Percentiles rank a stretch among this genome's conserved stretches.
These are phyloP conservation scores for Caenorhabditis drosophilae DNA, from an alignment of 2,888 invertebrate species.

Conservation along the genomic window DNA sequence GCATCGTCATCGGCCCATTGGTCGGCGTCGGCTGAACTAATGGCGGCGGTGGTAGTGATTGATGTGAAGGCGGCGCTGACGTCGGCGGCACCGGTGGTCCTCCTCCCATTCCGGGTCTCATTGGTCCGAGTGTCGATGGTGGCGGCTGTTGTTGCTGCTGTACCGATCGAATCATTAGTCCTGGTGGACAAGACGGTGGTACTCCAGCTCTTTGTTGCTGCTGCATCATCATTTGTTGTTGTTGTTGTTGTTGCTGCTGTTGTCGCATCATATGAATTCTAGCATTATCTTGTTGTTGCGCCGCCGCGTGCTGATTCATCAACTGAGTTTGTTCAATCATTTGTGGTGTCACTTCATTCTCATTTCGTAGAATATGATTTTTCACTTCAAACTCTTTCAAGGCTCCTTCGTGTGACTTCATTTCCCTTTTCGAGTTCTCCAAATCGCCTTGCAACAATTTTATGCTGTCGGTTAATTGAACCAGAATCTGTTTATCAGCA, in stretches of 20 bases:
- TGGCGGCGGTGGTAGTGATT: no score
- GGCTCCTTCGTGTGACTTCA: slow-evolving; percentile 32
- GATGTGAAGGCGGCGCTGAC: no score
- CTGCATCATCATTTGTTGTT: slow-evolving; percentile 4
- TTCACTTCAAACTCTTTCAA: slow-evolving; percentile 34
- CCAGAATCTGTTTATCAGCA: slow-evolving; percentile 27
- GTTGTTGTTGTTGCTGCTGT: slow-evolving; percentile 3
- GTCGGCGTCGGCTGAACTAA: neutral
- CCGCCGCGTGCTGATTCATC: slow-evolving; percentile 10
- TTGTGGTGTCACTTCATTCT: slow-evolving; percentile 14
- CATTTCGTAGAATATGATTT: slow-evolving; percentile 20
- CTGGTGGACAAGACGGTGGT: slow-evolving; percentile 1
- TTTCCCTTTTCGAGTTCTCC: slow-evolving; percentile 40
- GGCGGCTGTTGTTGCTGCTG: neutral
- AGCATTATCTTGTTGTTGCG: neutral
- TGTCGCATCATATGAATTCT: slow-evolving; percentile 4
- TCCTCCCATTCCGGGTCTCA: no score
- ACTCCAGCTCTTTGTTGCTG: slow-evolving; percentile 7
- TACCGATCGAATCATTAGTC: neutral
- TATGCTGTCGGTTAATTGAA: slow-evolving; percentile 26
- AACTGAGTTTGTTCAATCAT: slow-evolving; percentile 12
- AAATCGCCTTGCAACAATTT: slow-evolving; percentile 35
- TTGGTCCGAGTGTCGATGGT: no score
- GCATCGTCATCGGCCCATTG: neutral
- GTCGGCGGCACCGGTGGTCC: neutral